phyloP scores from a whole-genome alignment of 2,888 invertebrate genomes.

The Brachyopa scutellaris region DNA sequence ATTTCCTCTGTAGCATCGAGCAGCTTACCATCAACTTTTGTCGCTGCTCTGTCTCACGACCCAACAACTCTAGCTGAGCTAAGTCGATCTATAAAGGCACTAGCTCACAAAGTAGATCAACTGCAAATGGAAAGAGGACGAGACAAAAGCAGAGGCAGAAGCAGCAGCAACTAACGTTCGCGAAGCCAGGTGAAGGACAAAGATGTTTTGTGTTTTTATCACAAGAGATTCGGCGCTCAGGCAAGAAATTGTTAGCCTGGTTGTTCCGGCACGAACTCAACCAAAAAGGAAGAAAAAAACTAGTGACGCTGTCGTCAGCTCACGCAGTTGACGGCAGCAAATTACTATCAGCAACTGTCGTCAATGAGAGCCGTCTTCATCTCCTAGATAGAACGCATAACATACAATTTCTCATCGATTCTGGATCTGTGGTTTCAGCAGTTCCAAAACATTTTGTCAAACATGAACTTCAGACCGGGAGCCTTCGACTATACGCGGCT shows the following conservation, averaged over 20 bases:
- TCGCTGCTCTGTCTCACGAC: not conserved
- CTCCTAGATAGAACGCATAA: not conserved
- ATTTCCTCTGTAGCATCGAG: not conserved
- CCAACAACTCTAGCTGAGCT: not conserved
- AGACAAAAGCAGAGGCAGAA: not conserved
- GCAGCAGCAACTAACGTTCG: not conserved
- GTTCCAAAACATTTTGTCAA: too few relatives aligned
- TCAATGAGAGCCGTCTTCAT: not conserved
- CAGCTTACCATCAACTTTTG: not conserved
- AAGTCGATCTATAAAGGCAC: not conserved
- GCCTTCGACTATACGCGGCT: not conserved
- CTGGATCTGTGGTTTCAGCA: too few relatives aligned
- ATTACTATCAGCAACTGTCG: too few relatives aligned
- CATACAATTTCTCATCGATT: not conserved
- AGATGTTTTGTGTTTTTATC: too few relatives aligned
- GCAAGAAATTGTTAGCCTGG: too few relatives aligned
- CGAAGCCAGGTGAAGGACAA: too few relatives aligned
- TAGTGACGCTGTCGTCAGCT: too few relatives aligned
- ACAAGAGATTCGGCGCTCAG: too few relatives aligned
- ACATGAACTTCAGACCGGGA: not conserved
- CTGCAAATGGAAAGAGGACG: not conserved
- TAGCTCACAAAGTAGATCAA: conserved; percentile 2
- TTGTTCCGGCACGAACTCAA: too few relatives aligned
- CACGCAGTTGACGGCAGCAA: too few relatives aligned
- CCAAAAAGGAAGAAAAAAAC: too few relatives aligned